These are phyloP conservation scores for Trisateles emortualis DNA, from an alignment of 2,888 invertebrate genomes.

Conservation along the genomic window DNA sequence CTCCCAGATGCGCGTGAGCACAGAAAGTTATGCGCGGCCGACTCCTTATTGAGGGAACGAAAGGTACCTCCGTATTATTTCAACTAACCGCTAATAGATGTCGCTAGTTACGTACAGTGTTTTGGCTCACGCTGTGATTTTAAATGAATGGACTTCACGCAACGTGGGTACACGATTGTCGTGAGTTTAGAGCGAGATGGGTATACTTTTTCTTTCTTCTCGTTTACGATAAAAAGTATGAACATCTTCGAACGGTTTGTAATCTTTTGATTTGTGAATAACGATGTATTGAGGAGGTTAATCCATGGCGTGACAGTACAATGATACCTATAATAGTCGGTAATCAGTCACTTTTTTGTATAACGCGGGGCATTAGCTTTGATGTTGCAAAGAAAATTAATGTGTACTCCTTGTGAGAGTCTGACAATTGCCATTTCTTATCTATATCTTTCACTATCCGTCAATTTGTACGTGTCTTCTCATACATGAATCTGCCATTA, in stretches of 20 bases:
- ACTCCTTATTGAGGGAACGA: constrained; percentile 36
- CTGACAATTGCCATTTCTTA: constrained; percentile 39
- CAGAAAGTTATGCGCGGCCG: constrained; percentile 56
- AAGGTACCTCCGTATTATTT: constrained; percentile 51
- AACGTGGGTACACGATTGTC: constrained; percentile 33
- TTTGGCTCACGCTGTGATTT: constrained; percentile 47
- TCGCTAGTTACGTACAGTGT: constrained; percentile 53
- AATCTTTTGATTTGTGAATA: constrained; percentile 44
- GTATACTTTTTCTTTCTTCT: constrained; percentile 37
- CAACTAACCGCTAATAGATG: constrained; percentile 56
- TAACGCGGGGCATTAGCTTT: constrained; percentile 27
- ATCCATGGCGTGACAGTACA: constrained; percentile 54
- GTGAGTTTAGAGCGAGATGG: constrained; percentile 46
- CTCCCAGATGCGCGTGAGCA: constrained; percentile 72
- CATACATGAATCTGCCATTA: constrained; percentile 27
- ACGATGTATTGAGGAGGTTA: constrained; percentile 52
- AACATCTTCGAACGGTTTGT: constrained; percentile 16
- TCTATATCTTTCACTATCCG: constrained; percentile 39
- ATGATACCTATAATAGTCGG: constrained; percentile 51
- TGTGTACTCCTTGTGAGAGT: constrained; percentile 28
- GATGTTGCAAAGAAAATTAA: constrained; percentile 38
- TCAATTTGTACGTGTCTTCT: constrained; percentile 36
- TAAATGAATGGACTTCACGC: constrained; percentile 50
- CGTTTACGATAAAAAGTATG: constrained; percentile 51
- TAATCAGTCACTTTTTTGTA: constrained; percentile 56